phyloP scores from a whole-genome alignment of 1,140 invertebrate species.

The Thaumatotibia leucotreta region DNA sequence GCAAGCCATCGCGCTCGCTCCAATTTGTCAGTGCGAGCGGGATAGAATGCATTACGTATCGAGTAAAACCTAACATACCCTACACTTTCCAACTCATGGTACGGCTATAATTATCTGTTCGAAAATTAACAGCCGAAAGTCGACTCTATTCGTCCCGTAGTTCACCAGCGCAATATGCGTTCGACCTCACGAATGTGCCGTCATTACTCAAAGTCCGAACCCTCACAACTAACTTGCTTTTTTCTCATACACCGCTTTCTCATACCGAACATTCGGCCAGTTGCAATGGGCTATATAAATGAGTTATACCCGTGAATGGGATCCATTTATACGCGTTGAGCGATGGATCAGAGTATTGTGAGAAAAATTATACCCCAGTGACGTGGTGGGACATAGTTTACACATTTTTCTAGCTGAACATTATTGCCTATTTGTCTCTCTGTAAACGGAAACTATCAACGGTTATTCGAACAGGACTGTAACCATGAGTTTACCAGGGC shows the following conservation, averaged over 20 bases:
- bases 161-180: slow-evolving; percentile 55
- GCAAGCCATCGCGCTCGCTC: too few species aligned
- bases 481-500: too few species aligned
- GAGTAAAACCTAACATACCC: too few species aligned
- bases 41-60: too few species aligned
- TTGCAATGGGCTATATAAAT: slow-evolving; percentile 13
- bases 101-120: neutral
- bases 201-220: slow-evolving; percentile 64
- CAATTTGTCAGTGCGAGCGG: too few species aligned
- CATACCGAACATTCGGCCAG: slow-evolving; percentile 3
- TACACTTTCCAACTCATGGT: neutral
- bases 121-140: neutral
- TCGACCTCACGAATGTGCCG: slow-evolving; percentile 54
- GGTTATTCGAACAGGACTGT: neutral
- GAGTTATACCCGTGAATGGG: slow-evolving; percentile 11
- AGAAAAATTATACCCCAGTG: slow-evolving; percentile 5
- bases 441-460: neutral
- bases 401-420: neutral
- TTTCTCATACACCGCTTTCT: slow-evolving; percentile 31
- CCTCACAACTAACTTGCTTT: slow-evolving; percentile 44
- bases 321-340: slow-evolving; percentile 10
- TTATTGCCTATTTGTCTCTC: neutral
- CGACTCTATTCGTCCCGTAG: slow-evolving; percentile 23
- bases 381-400: neutral
- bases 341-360: slow-evolving; percentile 5